Evolutionary conservation across 2,797 vertebrate species (phyloP).

Genomic region (Uromys caudimaculatus): DNA sequence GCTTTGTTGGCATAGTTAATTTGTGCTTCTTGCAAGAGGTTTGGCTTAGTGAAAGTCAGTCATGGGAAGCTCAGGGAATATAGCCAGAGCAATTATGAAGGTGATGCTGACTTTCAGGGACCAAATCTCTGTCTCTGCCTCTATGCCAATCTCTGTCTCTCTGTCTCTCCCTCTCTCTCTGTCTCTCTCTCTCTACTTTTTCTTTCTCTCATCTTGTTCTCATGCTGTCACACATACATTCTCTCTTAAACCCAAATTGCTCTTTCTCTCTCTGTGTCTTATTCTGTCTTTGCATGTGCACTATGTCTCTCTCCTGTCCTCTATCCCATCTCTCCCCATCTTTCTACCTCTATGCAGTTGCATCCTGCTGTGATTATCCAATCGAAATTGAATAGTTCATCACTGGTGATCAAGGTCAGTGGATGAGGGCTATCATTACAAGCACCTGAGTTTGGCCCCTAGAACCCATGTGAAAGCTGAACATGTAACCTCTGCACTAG

Average conservation of each 20-base stretch:
- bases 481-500: not conserved
- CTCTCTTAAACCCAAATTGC: not conserved
- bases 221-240: not conserved
- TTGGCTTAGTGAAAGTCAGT: conserved; percentile 14
- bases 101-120: not conserved
- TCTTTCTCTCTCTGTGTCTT: not conserved
- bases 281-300: not conserved
- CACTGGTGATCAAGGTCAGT: not conserved
- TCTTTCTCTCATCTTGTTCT: not conserved
- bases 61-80: conserved; percentile 14
- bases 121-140: not conserved
- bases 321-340: not conserved
- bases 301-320: not conserved
- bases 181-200: not conserved
- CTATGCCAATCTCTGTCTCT: too few species aligned
- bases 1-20: conserved; percentile 29
- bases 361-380: not conserved
- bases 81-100: conserved; percentile 16
- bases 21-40: conserved; percentile 43
- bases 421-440: not conserved
- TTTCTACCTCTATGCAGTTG: not conserved
- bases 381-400: not conserved
- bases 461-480: too few species aligned
- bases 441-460: not conserved
- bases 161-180: not conserved